Base-by-base conservation (phyloP, 2,888 invertebrate species). In the Euspilapteryx auroguttella region DNA sequence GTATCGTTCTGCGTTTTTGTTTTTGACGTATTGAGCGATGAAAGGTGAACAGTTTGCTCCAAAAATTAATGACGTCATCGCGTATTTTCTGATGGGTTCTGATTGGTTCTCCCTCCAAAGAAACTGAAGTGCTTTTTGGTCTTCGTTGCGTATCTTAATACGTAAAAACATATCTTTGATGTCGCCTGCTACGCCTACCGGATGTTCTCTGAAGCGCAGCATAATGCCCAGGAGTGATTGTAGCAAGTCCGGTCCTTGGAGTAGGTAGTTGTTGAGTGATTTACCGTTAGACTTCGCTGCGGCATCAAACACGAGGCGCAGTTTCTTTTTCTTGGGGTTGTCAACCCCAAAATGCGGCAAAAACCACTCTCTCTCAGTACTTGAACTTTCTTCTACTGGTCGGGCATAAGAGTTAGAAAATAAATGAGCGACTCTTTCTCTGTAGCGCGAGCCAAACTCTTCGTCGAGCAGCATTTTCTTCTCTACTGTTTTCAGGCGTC, bases 181-280 rank as follows among this genome's bases (percentile, higher is more conserved):
- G n/a, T n/a, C n/a, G n/a, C n/a, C n/a, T n/a, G n/a, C n/a, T n/a
- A n/a, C n/a, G n/a, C n/a, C n/a, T n/a, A n/a, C n/a, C n/a, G n/a
- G n/a, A n/a, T n/a, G n/a, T n/a, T 44, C 38, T 26, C 54, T 31
- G 25, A 58, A 59, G 4, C 44, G 42, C 31, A 49, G 39, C 8
- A 59, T 13, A 1, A 55, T 41, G 2, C 47, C 45, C 2, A 41
- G 22, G 25, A 59, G 31, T 5, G 48, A 39, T 8, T 38, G 34
- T 3, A 52, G 33, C 3, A 49, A 27, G 21, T 54, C 50, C 1
- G 55, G 52, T 1, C 54, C 54, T 12, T 37, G 39, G 3, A 54
- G 17, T 4, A 61, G 27, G 4, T 37, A 17, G 7, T 42, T 42
- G 30, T 55, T 55, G 6, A 53, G 30, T 2, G 39, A 41, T 3